phyloP scores from a whole-genome alignment of 2,113 vertebrate genomes.

The Ciconia boyciana region DNA sequence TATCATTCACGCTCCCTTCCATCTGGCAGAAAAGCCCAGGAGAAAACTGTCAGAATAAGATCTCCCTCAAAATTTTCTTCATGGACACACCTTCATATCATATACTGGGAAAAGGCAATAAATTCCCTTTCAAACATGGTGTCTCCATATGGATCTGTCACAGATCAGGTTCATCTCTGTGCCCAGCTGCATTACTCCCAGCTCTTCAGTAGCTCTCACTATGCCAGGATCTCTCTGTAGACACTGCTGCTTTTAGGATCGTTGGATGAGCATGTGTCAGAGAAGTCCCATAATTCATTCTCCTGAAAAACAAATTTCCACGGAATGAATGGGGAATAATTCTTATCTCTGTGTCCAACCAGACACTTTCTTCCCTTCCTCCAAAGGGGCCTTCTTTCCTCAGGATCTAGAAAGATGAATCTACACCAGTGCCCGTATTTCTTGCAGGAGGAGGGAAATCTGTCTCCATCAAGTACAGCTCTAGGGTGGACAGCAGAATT shows the following conservation, averaged over 20 bases:
- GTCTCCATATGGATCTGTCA: neutral
- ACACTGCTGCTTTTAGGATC: neutral
- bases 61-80: neutral
- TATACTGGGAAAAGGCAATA: neutral
- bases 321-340: neutral
- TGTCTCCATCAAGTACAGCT: neutral
- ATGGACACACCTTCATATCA: neutral
- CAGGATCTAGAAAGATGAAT: neutral
- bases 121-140: neutral
- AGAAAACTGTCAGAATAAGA: neutral
- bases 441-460: neutral
- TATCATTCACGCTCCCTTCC: neutral
- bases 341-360: neutral
- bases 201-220: neutral
- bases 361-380: neutral
- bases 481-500: neutral
- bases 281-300: neutral
- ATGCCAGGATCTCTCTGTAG: neutral
- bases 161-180: neutral
- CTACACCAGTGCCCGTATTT: neutral
- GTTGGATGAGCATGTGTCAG: neutral
- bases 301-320: neutral
- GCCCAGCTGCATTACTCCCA: neutral
- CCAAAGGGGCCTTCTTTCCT: neutral
- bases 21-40: neutral